Base-by-base conservation (phyloP, 2,113 vertebrate genomes). In the Amphilophus citrinellus region DNA sequence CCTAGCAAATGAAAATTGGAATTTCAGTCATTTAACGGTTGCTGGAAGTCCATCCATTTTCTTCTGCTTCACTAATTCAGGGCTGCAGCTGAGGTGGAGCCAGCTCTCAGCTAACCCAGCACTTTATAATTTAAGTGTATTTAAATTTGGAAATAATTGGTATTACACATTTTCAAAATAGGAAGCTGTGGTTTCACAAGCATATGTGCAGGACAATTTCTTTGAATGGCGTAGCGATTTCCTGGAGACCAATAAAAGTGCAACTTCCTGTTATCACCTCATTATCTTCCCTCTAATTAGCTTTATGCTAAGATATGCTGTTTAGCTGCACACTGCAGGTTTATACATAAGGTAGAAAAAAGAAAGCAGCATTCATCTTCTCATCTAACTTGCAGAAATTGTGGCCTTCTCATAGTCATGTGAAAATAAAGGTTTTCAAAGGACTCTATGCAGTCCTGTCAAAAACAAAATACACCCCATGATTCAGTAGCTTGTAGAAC, bases 201-300 rank as follows among this genome's bases (percentile, higher is more conserved):
- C 50, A 0, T 8, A 30, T 44, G 7, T 61, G 5, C 3, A 32
- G 1, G 17, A 53, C 47, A 18, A 7, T 32, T 32, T 18, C 0
- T 32, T 32, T 5, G 66, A 44, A 20, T 17, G 30, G 44, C 66
- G 24, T 30, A 44, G 42, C 30, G 24, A 20, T 20, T 73, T 71
- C 1, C 66, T 53, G 44, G 66, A 53, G 66, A 32, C 66, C 44
- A 73, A 32, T 73, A 20, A 71, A 71, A 32, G 53, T 32, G 20
- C 17, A 53, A 32, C 44, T 1, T 73, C 24, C 30, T 0, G 3
- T 73, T 53, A 20, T 3, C 22, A 50, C 3, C 3, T 71, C 30
- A 18, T 30, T 71, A 13, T 73, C 24, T 17, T 32, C 6, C 44
- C 10, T 32, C 50, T 73, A 53, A 47, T 73, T 47, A 73, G 44